Evolutionary conservation across 2,888 invertebrate genomes (phyloP), one percentile per base, ranked within the genome.

Genomic region (Dorcus parallelipipedus): DNA sequence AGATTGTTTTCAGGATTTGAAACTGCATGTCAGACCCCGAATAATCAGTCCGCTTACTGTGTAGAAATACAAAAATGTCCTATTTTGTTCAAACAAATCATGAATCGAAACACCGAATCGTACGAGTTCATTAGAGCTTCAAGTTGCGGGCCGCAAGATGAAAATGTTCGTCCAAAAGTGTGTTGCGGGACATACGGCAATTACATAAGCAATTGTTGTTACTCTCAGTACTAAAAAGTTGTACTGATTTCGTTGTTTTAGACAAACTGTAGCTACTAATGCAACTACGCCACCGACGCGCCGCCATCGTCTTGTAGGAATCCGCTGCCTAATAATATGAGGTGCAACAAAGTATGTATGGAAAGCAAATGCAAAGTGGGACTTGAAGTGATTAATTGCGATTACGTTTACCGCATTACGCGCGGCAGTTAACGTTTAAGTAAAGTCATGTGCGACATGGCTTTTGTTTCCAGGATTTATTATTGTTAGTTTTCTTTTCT

Each of bases 11-110:
- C 43, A 76, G 76, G 64, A 64, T 71, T 74, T 61, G 67, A 69
- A 2, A 73, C 73, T 0, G 61, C 60, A 38, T 83, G 83, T 66
- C 61, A 54, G 10, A 79, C 81, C 0, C 80, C 81, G 0, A 77
- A 73, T 49, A 69, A 71, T 1, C 73, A 71, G 2, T 52, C 52
- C 0, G 82, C 80, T 0, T 67, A 67, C 8, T 84, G 84, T 66
- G 65, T 80, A 3, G 71, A 72, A 0, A 67, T 83, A 1, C 66
- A 72, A 57, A 58, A 76, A 9, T 84, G 83, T 60, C 54, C 66
- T 0, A 62, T 71, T 2, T 66, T 83, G 8, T 51, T 76, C n/a
- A 66, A 58, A 0, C 58, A 80, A 10, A 51, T 78, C n/a, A 70
- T 50, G 9, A 39, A 66, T 9, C 48, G 50, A 7, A 73, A 71